Evolutionary conservation across 2,113 vertebrate genomes (phyloP).

Genomic region (Saimiri boliviensis): DNA sequence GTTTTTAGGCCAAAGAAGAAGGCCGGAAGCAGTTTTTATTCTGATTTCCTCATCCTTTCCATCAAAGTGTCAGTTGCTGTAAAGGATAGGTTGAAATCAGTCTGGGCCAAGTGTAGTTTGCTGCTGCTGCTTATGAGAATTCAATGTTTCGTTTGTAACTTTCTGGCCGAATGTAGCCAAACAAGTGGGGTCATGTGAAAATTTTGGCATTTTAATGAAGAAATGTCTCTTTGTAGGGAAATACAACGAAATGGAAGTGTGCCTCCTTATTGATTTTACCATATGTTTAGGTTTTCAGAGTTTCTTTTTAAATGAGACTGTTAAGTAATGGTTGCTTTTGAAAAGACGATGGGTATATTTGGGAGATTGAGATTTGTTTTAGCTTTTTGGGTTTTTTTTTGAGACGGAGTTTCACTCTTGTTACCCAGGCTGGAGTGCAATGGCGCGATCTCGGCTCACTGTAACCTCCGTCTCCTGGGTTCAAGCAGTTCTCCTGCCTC

Average conservation of each 20-base stretch:
- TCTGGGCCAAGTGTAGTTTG: background rate
- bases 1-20: background rate
- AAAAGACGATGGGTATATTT: too few species aligned
- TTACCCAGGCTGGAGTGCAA: too few species aligned
- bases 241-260: background rate
- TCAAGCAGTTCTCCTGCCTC: too few species aligned
- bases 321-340: too few species aligned
- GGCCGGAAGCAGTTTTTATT: background rate
- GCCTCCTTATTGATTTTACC: background rate
- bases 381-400: background rate
- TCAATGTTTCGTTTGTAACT: background rate
- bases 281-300: background rate
- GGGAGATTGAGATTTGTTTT: too few species aligned
- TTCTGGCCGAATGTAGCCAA: background rate
- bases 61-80: background rate
- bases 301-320: background rate
- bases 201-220: slow-evolving; percentile 5
- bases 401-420: too few species aligned
- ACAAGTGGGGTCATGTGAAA: background rate
- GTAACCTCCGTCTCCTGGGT: too few species aligned
- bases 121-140: background rate
- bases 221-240: background rate
- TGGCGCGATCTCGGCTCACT: too few species aligned
- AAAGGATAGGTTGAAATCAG: background rate
- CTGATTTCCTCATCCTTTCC: background rate